Evolutionary conservation across 2,888 invertebrate genomes (phyloP).

Genomic region (Phalera bucephala): DNA sequence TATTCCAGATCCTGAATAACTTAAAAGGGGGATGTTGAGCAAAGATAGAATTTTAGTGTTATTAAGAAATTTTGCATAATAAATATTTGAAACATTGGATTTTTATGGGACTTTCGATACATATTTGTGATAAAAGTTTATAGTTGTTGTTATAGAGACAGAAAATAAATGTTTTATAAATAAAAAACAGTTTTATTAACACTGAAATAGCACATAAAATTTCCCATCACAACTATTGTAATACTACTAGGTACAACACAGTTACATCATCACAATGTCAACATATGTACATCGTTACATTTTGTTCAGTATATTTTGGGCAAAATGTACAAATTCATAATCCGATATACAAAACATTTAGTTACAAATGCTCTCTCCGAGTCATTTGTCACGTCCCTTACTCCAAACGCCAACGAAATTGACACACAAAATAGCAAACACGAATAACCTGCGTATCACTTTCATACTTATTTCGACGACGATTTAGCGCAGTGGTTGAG

Average conservation of each 20-base stretch:
- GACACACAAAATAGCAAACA: too few relatives aligned
- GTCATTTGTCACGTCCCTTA: constrained; percentile 47
- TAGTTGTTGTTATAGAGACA: too few relatives aligned
- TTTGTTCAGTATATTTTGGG: constrained; percentile 21
- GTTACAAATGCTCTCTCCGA: constrained; percentile 35
- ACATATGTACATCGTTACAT: constrained; percentile 41
- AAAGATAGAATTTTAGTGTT: too few relatives aligned
- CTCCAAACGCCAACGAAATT: constrained; percentile 25
- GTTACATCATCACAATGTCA: constrained; percentile 54
- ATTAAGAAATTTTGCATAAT: too few relatives aligned
- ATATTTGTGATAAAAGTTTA: too few relatives aligned
- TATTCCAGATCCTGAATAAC: neutral
- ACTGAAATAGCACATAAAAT: constrained; percentile 67
- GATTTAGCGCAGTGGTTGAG: too few relatives aligned
- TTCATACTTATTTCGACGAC: too few relatives aligned
- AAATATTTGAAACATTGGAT: too few relatives aligned
- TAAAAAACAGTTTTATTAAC: constrained; percentile 65
- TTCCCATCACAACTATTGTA: constrained; percentile 66
- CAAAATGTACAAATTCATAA: constrained; percentile 23
- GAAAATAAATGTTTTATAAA: too few relatives aligned
- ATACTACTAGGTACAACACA: constrained; percentile 65
- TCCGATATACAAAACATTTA: constrained; percentile 16
- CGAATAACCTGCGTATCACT: too few relatives aligned
- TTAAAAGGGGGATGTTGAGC: too few relatives aligned
- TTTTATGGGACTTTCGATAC: too few relatives aligned